Base-by-base conservation (phyloP, 2,888 invertebrate genomes). In the Griposia aprilina region DNA sequence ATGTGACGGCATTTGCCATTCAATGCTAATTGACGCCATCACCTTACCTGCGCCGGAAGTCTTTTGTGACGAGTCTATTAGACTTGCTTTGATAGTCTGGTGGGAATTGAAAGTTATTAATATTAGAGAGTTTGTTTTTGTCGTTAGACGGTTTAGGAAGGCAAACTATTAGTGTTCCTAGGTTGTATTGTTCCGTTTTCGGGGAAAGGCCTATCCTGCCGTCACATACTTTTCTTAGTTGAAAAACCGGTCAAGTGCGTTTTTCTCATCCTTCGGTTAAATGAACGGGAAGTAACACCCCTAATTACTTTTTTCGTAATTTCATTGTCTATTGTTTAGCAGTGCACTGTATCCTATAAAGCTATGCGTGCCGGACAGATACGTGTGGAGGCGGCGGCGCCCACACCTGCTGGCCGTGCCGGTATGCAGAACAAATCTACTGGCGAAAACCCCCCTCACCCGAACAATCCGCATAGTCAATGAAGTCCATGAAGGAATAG, bases 1-100 rank as follows among this genome's bases (percentile, higher is more conserved):
- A 30, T 8, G 66, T 55, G n/a, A 50, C 26, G 72, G 69, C 80
- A 74, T 69, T 63, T 55, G 72, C 63, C 76, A 80, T 87, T 88
- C 81, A 84, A 88, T 87, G 88, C n/a, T 87, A 87, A 87, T 84
- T 57, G 30, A 17, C 11, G 66, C 75, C 82, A 73, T 78, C 20
- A 63, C 81, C 87, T 73, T 77, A 80, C 62, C 26, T 23, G 76
- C 74, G 52, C 52, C 74, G 84, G 80, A 82, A 86, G 77, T 76
- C 86, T 86, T 84, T 88, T 86, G 84, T 87, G 60, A 15, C 23
- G 11, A 30, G 52, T 55, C 62, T 50, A 70, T 85, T 74, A 85
- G 72, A 36, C 69, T 59, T 10, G 11, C 63, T 62, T 73, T 76
- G 52, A 76, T 83, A 48, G 62, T 72, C n/a, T 36, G 85, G 73